Evolutionary conservation across 2,888 invertebrate species (phyloP), one percentile per base, ranked within the genome.

Genomic region (Tipula lateralis): DNA sequence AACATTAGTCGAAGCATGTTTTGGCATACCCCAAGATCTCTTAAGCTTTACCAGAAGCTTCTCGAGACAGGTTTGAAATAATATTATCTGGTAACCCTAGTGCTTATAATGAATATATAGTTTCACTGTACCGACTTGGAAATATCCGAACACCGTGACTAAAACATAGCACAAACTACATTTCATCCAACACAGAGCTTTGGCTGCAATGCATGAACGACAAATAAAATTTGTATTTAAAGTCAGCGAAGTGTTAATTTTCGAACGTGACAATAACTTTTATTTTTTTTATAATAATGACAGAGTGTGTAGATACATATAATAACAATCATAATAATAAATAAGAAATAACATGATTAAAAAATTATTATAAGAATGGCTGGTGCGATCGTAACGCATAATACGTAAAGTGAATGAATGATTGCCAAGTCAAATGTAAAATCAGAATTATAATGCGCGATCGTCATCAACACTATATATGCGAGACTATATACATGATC

Each of bases 391-490:
- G 50, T 39, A 39, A 39, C 39, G 39, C 39, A 6, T 50, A 50
- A 44, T 4, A 4, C 12, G 4, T 19, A 66, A 66, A 24, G 7
- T 66, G 66, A 66, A 66, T 66, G 66, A 66, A 66, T 66, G 66
- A 66, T 66, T 66, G 24, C 66, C 66, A 66, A 66, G 66, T 66
- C 66, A 66, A 24, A 66, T 66, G 66, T 24, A 66, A 66, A 66
- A 66, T 66, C 66, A 66, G 24, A 66, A 66, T 66, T 66, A 66
- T 66, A 9, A 66, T 66, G 66, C 66, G 66, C 66, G 66, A 66
- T 66, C 66, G 66, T 66, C 66, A 66, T 66, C 66, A 66, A 66
- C 66, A 66, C 66, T 16, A 16, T 50, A 44, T 24, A 19, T 19
- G 50, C n/a, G n/a, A n/a, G n/a, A 66, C 12, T 66, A 39, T 9